A percentile compares a stretch with the other conserved stretches of the same genome.
These are phyloP conservation scores for Seriola dumerili DNA, from an alignment of 2,113 vertebrate genomes.

Conservation along the genomic window DNA sequence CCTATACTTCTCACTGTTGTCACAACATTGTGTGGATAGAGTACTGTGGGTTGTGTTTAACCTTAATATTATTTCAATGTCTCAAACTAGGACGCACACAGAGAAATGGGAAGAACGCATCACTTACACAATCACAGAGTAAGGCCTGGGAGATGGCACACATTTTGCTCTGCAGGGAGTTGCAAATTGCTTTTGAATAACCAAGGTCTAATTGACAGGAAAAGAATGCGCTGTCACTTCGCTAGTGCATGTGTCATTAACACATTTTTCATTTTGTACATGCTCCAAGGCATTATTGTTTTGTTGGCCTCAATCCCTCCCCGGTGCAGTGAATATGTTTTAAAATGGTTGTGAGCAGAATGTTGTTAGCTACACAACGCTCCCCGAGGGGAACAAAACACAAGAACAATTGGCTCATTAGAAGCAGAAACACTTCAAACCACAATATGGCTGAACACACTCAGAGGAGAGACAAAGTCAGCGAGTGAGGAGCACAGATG, in stretches of 20 bases:
- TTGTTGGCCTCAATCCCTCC: conserved; percentile 70
- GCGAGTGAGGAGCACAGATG: conserved; percentile 63
- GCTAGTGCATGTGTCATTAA: conserved; percentile 69
- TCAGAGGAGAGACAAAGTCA: conserved; percentile 73
- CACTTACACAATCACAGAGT: conserved; percentile 62
- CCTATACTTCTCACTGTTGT: conserved; percentile 21
- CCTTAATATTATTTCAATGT: conserved; percentile 54
- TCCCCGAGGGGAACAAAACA: conserved; percentile 72
- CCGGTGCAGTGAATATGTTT: conserved; percentile 74
- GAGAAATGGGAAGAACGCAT: conserved; percentile 69
- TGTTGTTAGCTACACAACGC: conserved; percentile 74
- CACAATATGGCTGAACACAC: conserved; percentile 68
- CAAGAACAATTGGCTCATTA: conserved; percentile 82
- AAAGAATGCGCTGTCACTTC: conserved; percentile 74
- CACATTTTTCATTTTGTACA: conserved; percentile 78
- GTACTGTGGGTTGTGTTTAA: conserved; percentile 36
- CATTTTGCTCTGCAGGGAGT: conserved; percentile 72
- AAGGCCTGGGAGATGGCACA: conserved; percentile 63
- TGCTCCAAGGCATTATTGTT: conserved; percentile 75
- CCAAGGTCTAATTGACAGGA: conserved; percentile 79
- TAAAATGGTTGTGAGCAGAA: conserved; percentile 77
- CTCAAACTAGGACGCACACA: conserved; percentile 63
- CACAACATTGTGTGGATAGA: conserved; percentile 21
- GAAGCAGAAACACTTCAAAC: conserved; percentile 75
- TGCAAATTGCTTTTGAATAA: conserved; percentile 80